Evolutionary conservation across 2,888 invertebrate species (phyloP), one percentile per base, ranked within the genome.

Genomic region (Ophioninae sp.): DNA sequence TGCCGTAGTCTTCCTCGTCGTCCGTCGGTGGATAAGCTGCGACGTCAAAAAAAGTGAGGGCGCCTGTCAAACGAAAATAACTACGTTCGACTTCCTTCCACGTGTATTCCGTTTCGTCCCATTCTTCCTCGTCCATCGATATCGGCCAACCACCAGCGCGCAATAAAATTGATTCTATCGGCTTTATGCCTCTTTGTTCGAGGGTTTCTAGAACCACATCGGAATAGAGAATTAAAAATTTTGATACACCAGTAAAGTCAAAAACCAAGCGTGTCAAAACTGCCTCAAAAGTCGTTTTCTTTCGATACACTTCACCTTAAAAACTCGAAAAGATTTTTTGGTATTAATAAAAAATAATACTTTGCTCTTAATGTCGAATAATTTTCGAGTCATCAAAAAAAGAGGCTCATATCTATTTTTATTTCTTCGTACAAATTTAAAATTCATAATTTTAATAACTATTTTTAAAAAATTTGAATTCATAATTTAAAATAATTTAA

Each of bases 121-220:
- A 89, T 83, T 90, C 89, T 0, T 85, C 86, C 1, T 80, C 73
- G 10, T 89, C 88, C 87, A 90, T 87, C 56, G 85, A 82, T 73
- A 90, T 81, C 0, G 90, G 90, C 89, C 89, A 89, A 2, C 90
- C 90, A n/a, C 89, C 90, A 61, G 79, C 79, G 62, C 84, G 82
- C 65, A 87, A 83, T 7, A 89, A 7, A 10, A 87, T 86, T 17
- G 86, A 85, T 20, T 88, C 69, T 8, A 90, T 20, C 6, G 89
- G 87, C 10, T 86, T 85, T 0, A 90, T 44, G 0, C 88, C 88
- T 62, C 74, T 73, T 21, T 64, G 65, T 37, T 88, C 84, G 2
- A 87, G 86, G n/a, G n/a, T 68, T 20, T 87, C 88, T 87, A 30
- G 57, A 61, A 76, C 20, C 10, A 44, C 5, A 23, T 3, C 6